Evolutionary conservation across 2,888 invertebrate species (phyloP).

Genomic region (Hemaris fuciformis): DNA sequence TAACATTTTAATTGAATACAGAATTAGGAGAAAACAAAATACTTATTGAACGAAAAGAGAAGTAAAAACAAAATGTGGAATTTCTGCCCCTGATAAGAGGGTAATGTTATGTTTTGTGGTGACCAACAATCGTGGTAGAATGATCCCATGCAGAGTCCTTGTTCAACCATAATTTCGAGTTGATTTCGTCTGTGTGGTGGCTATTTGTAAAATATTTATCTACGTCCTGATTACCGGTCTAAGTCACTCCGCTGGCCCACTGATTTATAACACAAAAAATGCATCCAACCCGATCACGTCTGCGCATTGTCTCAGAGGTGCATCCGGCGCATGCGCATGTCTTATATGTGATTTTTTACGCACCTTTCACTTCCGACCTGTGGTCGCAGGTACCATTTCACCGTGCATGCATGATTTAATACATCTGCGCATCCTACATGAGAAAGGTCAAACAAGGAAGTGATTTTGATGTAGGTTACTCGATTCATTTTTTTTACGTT

Average conservation of each 20-base stretch:
- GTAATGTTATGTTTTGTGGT: too few species aligned
- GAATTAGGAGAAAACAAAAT: too few species aligned
- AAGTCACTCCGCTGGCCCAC: background rate
- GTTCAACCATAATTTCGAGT: too few species aligned
- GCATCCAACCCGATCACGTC: constrained; percentile 42
- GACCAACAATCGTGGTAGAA: too few species aligned
- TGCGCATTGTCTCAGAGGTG: constrained; percentile 47
- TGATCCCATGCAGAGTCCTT: too few species aligned
- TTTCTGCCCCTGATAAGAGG: too few species aligned
- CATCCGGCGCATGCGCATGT: constrained; percentile 49
- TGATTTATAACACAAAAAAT: constrained; percentile 19
- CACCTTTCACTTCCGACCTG: constrained; percentile 76
- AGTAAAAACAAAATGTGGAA: too few species aligned
- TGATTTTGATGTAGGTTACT: constrained; percentile 6
- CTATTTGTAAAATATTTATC: too few species aligned
- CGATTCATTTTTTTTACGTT: background rate
- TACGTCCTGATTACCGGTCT: too few species aligned
- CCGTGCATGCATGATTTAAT: constrained; percentile 33
- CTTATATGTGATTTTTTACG: constrained; percentile 62
- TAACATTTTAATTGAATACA: background rate
- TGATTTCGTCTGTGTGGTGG: too few species aligned
- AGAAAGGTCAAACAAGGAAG: constrained; percentile 38
- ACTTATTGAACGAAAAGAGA: too few species aligned
- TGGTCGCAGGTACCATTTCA: constrained; percentile 53
- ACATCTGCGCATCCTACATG: constrained; percentile 31